These are phyloP conservation scores for Onychorhynchus coronatus DNA, from an alignment of 2,113 vertebrate species.

Conservation along the genomic window DNA sequence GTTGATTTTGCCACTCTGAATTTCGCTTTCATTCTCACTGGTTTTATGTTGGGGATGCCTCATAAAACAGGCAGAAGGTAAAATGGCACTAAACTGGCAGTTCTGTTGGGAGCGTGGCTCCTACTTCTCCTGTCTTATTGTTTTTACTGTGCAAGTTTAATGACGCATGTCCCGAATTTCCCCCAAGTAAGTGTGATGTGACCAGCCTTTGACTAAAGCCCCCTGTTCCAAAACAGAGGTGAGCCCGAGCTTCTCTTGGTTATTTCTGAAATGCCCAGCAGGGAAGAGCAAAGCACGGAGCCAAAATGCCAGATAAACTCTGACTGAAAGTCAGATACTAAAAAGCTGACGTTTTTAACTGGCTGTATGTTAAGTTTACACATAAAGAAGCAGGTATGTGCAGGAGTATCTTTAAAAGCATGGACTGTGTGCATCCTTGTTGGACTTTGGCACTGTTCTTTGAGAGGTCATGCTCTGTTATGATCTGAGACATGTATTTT, in stretches of 20 bases:
- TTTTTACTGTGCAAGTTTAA: constrained; percentile 3
- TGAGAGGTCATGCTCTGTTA: background rate
- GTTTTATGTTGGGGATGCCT: background rate
- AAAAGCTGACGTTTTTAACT: background rate
- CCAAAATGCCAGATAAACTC: background rate
- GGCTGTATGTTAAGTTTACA: background rate
- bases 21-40: background rate
- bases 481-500: background rate
- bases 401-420: background rate
- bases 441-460: background rate
- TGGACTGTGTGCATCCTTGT: background rate
- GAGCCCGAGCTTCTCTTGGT: background rate
- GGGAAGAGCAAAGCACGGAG: background rate
- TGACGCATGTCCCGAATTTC: background rate
- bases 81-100: background rate
- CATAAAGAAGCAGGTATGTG: background rate
- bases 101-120: background rate
- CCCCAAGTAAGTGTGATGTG: background rate
- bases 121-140: background rate
- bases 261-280: background rate
- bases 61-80: background rate
- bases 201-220: background rate
- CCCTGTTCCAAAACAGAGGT: background rate
- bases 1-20: background rate
- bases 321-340: background rate